Conservation (phyloP, 1,140 invertebrate species). For the Planococcus citri region DNA sequence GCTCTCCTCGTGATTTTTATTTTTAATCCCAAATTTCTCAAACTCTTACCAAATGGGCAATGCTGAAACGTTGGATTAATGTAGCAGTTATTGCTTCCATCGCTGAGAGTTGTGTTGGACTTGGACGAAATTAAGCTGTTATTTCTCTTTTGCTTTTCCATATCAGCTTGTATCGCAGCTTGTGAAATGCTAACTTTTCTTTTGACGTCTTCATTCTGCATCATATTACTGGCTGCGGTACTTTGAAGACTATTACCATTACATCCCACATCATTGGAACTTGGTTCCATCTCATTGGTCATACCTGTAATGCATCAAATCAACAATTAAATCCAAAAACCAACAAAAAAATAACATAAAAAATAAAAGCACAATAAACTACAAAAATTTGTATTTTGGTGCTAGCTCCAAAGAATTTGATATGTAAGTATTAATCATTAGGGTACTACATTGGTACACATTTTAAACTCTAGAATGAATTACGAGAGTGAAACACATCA, state of each 20-base stretch:
- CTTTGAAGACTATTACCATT: background rate
- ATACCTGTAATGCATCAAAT: background rate
- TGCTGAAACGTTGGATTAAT: background rate
- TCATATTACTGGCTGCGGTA: background rate
- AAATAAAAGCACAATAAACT: no score
- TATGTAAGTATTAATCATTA: no score
- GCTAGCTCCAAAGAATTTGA: no score
- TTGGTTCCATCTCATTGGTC: background rate
- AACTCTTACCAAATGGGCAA: background rate
- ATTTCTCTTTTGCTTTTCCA: conserved; percentile 10
- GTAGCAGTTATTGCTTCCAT: background rate
- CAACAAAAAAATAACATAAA: no score
- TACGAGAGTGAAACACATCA: no score
- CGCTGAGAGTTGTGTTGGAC: background rate
- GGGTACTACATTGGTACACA: no score
- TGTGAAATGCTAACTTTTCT: conserved; percentile 7
- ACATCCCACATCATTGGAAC: no score
- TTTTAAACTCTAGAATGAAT: no score
- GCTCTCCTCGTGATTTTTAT: no score
- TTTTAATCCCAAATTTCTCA: no score
- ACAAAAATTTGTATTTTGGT: no score
- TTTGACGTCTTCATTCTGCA: background rate
- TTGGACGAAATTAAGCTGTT: background rate
- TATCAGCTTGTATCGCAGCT: conserved; percentile 4
- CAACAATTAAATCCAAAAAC: no score